phyloP scores from a whole-genome alignment of 2,113 vertebrate genomes.

The Octodon degus region DNA sequence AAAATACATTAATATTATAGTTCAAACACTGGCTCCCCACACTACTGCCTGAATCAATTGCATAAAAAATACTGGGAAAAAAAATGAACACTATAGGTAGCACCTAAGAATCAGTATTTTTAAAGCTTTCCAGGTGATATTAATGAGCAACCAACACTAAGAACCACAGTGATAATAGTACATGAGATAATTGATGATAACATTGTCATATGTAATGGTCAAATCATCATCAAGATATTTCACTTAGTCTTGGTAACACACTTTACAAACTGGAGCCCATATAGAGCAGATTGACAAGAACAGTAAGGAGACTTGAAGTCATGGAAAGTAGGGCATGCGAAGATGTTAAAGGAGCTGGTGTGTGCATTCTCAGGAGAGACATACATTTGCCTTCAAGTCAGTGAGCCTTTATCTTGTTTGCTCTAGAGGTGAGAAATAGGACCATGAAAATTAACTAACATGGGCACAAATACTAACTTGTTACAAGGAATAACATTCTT shows the following conservation, averaged over 20 bases:
- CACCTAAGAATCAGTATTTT: slow-evolving; percentile 2
- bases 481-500: slow-evolving; percentile 8
- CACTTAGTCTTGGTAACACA: neutral
- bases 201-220: neutral
- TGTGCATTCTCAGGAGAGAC: neutral
- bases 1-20: neutral
- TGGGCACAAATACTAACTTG: neutral
- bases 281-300: neutral
- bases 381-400: neutral
- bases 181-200: neutral
- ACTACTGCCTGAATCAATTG: neutral
- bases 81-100: neutral
- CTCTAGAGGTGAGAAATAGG: neutral
- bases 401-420: neutral
- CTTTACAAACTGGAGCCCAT: slow-evolving; percentile 5
- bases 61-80: neutral
- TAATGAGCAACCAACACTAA: slow-evolving; percentile 8
- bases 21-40: neutral
- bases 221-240: neutral
- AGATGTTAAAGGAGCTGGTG: neutral
- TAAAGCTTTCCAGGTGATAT: neutral
- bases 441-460: neutral
- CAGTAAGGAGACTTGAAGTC: neutral
- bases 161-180: neutral
- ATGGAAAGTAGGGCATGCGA: neutral